Conservation (phyloP, 2,888 invertebrate genomes). For the Cloeon dipterum region DNA sequence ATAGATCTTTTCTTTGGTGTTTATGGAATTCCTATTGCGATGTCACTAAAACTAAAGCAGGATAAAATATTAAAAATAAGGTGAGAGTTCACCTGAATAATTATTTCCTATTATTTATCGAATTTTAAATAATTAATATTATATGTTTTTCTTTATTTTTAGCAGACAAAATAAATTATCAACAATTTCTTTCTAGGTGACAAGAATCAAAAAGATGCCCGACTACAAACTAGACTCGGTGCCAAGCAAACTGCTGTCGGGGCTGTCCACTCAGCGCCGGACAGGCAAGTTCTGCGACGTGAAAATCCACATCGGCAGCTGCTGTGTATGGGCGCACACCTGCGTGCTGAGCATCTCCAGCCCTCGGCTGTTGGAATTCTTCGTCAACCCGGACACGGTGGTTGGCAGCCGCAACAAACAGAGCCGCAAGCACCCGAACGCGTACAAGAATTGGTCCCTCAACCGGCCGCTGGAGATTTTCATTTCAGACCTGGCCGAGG, state of each 20-base stretch:
- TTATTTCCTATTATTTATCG: too few relatives aligned
- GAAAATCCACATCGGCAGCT: not conserved
- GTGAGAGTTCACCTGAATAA: too few relatives aligned
- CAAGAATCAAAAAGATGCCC: too few relatives aligned
- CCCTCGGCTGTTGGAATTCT: not conserved
- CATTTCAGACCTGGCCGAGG: not conserved
- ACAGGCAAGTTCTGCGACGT: not conserved
- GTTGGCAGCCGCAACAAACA: not conserved
- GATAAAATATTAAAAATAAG: too few relatives aligned
- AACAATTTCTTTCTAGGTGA: too few relatives aligned
- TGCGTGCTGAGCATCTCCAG: not conserved
- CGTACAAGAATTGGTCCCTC: not conserved
- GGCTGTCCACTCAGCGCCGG: not conserved
- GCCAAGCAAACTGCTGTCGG: not conserved
- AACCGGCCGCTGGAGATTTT: not conserved
- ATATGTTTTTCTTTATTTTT: too few relatives aligned
- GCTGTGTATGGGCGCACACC: not conserved
- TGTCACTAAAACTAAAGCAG: too few relatives aligned
- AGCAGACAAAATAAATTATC: too few relatives aligned
- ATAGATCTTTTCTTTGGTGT: too few relatives aligned
- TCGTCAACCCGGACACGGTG: not conserved
- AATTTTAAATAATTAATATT: too few relatives aligned
- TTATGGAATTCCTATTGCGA: too few relatives aligned
- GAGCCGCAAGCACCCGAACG: not conserved
- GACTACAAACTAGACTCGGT: too few relatives aligned